Conservation (phyloP, 1,140 invertebrate species). For the Centruroides sculpturatus region DNA sequence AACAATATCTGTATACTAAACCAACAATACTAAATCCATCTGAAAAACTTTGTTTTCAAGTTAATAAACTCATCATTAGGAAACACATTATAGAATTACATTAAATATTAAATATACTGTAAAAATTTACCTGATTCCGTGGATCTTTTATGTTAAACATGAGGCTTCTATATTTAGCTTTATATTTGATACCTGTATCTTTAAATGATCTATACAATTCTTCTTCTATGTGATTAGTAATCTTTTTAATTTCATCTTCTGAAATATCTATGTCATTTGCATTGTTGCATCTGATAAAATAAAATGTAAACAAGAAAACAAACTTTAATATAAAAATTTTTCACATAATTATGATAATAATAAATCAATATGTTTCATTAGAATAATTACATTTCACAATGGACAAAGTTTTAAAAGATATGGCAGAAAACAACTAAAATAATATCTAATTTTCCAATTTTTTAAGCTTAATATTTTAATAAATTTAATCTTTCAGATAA, state of each 20-base stretch:
- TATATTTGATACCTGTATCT: conserved; percentile 78
- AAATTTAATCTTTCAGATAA: no score
- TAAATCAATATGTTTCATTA: neutral
- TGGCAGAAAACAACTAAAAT: no score
- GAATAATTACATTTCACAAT: neutral
- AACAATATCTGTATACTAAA: no score
- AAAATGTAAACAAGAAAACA: conserved; percentile 5
- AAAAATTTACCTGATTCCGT: conserved; percentile 50
- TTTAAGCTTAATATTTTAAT: no score
- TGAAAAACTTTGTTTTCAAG: no score
- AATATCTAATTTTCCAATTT: no score
- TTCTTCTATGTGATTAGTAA: conserved; percentile 54
- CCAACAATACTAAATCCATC: no score
- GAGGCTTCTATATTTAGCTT: conserved; percentile 76
- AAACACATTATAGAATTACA: no score
- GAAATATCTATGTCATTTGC: conserved; percentile 30
- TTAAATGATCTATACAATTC: conserved; percentile 66
- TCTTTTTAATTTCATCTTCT: conserved; percentile 32
- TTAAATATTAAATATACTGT: neutral
- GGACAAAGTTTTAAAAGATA: no score
- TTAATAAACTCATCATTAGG: no score
- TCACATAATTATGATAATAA: neutral
- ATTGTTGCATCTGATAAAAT: conserved; percentile 24
- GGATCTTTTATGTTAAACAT: conserved; percentile 88
- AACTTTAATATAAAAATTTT: neutral